Percentiles rank a stretch among this genome's conserved stretches.
These are phyloP conservation scores for Rhagonycha fulva DNA, from an alignment of 2,888 invertebrate genomes.

Conservation along the genomic window DNA sequence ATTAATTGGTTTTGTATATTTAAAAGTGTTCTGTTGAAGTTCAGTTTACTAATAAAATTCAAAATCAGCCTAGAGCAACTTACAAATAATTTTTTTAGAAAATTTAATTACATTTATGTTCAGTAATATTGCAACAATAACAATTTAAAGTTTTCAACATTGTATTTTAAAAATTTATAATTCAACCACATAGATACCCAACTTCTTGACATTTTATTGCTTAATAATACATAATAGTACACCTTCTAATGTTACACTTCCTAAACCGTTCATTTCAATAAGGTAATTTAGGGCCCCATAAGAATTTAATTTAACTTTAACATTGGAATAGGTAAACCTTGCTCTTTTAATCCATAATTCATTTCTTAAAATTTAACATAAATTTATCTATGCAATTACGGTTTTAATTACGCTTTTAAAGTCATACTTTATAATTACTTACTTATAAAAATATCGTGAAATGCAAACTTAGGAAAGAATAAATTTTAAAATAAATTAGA, in stretches of 20 bases:
- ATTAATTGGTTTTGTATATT: not conserved
- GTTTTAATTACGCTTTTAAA: not conserved
- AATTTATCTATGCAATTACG: not conserved
- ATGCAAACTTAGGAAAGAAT: not conserved
- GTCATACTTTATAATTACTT: not conserved
- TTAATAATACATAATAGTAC: not conserved
- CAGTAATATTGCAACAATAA: not conserved
- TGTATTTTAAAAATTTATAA: not conserved
- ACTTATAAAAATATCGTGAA: not conserved
- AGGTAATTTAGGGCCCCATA: not conserved
- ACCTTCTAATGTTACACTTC: not conserved
- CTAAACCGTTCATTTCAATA: not conserved
- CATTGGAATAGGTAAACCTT: not conserved
- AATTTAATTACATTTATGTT: not conserved
- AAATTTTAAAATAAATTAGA: not conserved
- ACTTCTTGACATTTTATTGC: not conserved
- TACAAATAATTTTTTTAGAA: not conserved
- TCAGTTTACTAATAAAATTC: not conserved
- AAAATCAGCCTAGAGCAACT: not conserved
- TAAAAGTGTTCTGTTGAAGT: not conserved
- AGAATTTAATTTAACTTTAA: not conserved
- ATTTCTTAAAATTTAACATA: not conserved
- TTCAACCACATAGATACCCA: not conserved
- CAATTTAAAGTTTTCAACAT: not conserved
- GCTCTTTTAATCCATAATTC: not conserved